Evolutionary conservation across 1,140 invertebrate species (phyloP), one percentile per base, ranked within the genome.

Genomic region (Bombyx mandarina): DNA sequence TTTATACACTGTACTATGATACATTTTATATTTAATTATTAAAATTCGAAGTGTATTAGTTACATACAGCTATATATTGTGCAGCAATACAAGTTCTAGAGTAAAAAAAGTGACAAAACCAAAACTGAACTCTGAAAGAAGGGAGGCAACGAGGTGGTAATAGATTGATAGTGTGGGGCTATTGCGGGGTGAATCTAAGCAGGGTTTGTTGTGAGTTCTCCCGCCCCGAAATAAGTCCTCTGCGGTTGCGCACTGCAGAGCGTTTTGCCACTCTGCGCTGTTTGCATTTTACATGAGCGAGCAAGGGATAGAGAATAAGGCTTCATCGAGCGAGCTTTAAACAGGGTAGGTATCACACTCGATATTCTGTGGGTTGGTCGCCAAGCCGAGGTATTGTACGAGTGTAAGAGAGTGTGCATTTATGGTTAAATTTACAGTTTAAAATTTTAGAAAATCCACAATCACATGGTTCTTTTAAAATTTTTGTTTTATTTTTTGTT

Each of bases 281-380:
- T 65, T 62, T 52, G 52, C 58, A 46, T 61, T 64, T 62, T 61
- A 66, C 56, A 65, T 63, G 66, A 60, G 79, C 59, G 60, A 71
- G 75, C 70, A 82, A 84, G 67, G 73, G 79, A 84, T 69, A 60
- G 78, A 68, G 61, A 73, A 83, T 64, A 55, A 66, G 57, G 43
- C 56, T 60, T 70, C 69, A 77, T 75, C 69, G 75, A 75, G 62
- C 68, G 71, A 69, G 54, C 57, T 75, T 73, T 75, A 69, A 54
- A 66, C 60, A 60, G 63, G 72, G 78, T 81, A 80, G 68, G 78
- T 79, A 79, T 73, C 60, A 74, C 62, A 61, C 60, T 84, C 83
- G 79, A 86, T 84, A 82, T 82, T 84, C 80, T 82, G 77, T 79
- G 79, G 79, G 77, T 77, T 79, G 79, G 82, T 74, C 79, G 60